Percentiles rank a stretch among this genome's conserved stretches.
Conservation (phyloP, 2,888 invertebrate species). For the Malthinus seriepunctatus region DNA sequence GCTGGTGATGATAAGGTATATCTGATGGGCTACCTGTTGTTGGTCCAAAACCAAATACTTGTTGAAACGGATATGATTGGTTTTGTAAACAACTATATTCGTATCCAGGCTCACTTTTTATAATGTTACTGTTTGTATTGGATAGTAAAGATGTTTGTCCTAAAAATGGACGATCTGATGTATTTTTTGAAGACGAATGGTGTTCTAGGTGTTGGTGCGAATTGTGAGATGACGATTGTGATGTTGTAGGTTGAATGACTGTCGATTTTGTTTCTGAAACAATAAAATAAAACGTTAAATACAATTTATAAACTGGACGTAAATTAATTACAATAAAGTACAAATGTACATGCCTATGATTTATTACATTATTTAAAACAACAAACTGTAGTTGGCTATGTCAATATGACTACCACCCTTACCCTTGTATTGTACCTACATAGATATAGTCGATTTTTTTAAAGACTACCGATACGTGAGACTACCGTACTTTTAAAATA, state of each 20-base stretch:
- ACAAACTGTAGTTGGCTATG: too few species aligned
- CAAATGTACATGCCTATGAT: too few species aligned
- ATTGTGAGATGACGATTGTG: constrained; percentile 24
- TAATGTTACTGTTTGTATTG: constrained; percentile 49
- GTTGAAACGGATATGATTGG: constrained; percentile 58
- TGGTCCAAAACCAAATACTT: constrained; percentile 61
- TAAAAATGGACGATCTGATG: constrained; percentile 56
- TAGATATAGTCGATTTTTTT: too few species aligned
- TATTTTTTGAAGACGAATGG: constrained; percentile 20
- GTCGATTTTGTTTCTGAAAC: constrained; percentile 49
- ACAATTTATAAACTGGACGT: too few species aligned
- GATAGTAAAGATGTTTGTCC: constrained; percentile 63
- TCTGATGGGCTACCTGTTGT: constrained; percentile 55
- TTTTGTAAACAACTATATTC: constrained; percentile 54
- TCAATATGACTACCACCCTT: too few species aligned
- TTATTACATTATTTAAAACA: too few species aligned
- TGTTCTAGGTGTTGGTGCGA: constrained; percentile 26
- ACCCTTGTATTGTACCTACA: too few species aligned
- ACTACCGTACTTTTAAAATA: too few species aligned
- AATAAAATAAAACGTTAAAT: neutral
- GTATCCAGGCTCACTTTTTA: constrained; percentile 55
- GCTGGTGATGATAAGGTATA: constrained; percentile 80
- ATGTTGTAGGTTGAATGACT: constrained; percentile 35
- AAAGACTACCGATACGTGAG: too few species aligned
- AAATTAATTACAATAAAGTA: too few species aligned